Percentiles rank a stretch among this genome's conserved stretches.
Conservation (phyloP, 2,888 invertebrate species). For the Cataglyphis rosenhaueri region DNA sequence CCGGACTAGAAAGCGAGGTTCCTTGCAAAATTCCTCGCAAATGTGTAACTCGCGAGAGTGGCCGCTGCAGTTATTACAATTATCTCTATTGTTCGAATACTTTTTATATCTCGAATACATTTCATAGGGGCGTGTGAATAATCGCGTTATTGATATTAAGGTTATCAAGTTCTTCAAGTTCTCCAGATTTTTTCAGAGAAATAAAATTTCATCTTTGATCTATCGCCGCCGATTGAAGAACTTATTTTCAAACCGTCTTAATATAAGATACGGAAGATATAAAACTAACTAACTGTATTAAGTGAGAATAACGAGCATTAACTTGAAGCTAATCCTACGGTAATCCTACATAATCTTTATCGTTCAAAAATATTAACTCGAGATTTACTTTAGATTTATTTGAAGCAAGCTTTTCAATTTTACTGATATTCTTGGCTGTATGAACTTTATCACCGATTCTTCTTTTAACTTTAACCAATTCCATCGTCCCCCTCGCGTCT, state of each 20-base stretch:
- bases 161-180: neutral
- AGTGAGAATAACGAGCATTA: neutral
- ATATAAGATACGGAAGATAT: too few relatives aligned
- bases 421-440: neutral
- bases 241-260: neutral
- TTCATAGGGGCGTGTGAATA: neutral
- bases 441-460: neutral
- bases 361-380: neutral
- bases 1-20: constrained; percentile 4
- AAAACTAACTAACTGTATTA: too few relatives aligned
- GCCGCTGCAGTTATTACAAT: neutral
- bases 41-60: neutral
- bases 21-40: neutral
- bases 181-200: neutral
- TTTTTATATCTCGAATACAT: neutral
- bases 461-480: neutral
- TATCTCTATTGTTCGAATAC: neutral
- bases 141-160: neutral
- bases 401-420: neutral
- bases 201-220: neutral
- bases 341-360: neutral
- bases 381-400: too few relatives aligned
- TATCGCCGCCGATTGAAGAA: neutral
- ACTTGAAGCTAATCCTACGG: neutral
- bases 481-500: neutral